Evolutionary conservation across 2,113 vertebrate species (phyloP).

Genomic region (Miniopterus natalensis): DNA sequence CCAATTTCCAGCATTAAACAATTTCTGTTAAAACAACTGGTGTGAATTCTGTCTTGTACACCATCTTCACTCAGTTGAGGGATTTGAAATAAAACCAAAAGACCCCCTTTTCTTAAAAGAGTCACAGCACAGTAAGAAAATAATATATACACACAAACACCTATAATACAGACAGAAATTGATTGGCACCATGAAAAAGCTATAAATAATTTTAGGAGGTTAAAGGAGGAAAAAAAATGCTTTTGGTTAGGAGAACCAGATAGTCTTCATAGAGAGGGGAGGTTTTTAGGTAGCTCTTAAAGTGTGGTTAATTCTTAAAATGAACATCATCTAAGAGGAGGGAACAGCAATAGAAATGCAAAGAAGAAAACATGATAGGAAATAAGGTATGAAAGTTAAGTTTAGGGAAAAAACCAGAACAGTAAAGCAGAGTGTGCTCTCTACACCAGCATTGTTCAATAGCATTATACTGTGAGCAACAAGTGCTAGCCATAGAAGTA

Average conservation of each 20-base stretch:
- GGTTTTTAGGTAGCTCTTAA: constrained; percentile 9
- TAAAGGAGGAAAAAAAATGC: neutral
- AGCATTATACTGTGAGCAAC: neutral
- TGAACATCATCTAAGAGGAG: too few relatives aligned
- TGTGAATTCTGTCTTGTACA: neutral
- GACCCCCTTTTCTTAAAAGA: neutral
- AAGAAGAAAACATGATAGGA: neutral
- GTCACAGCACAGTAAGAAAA: neutral
- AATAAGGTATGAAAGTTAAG: neutral
- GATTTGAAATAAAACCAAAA: constrained; percentile 8
- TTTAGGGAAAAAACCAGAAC: neutral
- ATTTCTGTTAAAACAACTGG: constrained; percentile 7
- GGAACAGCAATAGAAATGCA: too few relatives aligned
- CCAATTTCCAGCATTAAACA: neutral
- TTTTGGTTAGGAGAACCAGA: neutral
- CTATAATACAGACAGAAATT: constrained; percentile 22
- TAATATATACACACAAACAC: neutral
- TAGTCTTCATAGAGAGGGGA: neutral
- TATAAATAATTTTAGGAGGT: neutral
- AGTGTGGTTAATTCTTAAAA: neutral
- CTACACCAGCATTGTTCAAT: neutral
- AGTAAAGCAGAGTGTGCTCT: neutral
- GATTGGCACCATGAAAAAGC: neutral
- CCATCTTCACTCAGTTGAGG: neutral
- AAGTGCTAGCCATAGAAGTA: neutral